phyloP scores from a whole-genome alignment of 2,113 vertebrate genomes.

The Sapayoa aenigma region DNA sequence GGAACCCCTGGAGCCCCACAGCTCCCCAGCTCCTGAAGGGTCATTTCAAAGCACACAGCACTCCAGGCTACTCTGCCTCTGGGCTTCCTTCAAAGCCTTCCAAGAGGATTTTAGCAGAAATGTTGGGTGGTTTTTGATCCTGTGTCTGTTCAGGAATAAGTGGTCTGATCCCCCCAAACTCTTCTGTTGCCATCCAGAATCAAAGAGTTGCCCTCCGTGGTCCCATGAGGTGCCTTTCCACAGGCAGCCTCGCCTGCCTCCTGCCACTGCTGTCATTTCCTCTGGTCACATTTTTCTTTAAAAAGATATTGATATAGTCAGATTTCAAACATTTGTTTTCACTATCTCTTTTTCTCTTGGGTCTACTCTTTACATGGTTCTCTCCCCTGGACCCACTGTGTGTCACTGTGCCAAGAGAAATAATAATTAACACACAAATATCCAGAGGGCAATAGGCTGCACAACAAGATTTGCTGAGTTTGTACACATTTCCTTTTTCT shows the following conservation, averaged over 20 bases:
- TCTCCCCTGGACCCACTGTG: rapidly evolving
- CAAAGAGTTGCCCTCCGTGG: rapidly evolving
- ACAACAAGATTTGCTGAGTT: neutral
- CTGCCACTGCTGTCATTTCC: neutral
- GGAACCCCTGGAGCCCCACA: neutral
- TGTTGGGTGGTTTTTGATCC: neutral
- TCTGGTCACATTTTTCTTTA: neutral
- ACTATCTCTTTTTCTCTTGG: neutral
- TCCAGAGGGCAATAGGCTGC: neutral
- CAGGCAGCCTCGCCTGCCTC: neutral
- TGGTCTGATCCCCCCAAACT: neutral
- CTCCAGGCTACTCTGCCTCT: neutral
- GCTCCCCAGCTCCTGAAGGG: neutral
- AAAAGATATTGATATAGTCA: neutral
- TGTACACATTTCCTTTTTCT: neutral
- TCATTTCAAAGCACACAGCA: neutral
- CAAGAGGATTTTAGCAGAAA: neutral
- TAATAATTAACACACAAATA: neutral
- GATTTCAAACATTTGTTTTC: neutral
- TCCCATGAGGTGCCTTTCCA: rapidly evolving
- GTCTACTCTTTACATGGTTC: neutral
- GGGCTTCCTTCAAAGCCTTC: neutral
- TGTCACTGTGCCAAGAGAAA: neutral
- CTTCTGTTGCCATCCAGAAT: neutral
- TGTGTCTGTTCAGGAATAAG: neutral